Base-by-base conservation (phyloP, 2,888 invertebrate genomes). In the Plusia festucae region DNA sequence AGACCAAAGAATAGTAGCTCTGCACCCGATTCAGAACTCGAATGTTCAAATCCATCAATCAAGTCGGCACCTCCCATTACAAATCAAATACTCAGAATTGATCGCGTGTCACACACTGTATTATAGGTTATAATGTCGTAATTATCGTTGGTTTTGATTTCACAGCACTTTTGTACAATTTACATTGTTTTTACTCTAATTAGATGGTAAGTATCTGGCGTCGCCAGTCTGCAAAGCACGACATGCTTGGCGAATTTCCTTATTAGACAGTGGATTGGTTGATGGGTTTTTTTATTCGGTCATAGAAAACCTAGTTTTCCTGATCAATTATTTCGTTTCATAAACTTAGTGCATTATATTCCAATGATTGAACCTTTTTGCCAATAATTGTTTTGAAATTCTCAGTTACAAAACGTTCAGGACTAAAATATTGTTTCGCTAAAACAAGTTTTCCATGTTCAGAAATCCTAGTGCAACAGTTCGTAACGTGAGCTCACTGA, bases 131-230 rank as follows among this genome's bases (percentile, higher is more conserved):
- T 60, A 59, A 75, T 61, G 27, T 61, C 15, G 44, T 70, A 70
- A 65, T 73, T 70, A 70, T 65, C 60, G 64, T 20, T 20, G 32
- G 32, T 34, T 68, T 69, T 73, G 65, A 27, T 73, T 68, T 24
- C 34, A 52, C 34, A 34, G 32, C 55, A 15, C 34, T 24, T 55
- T 20, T 57, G 18, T 60, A 51, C 24, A 55, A 55, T 68, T 63
- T 51, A 27, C 60, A 68, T 65, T 72, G 62, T 68, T 65, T 34
- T n/a, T 55, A 53, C 53, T 30, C 13, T 73, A 63, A 75, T 73
- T 77, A 65, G n/a, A 30, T 57, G 60, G 40, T 65, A 68, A 30
- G 51, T 65, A 73, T 67, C 59, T 63, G 53, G 44, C 27, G 55
- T 64, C 34, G 22, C 18, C 52, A 18, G 68, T 56, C 40, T 62